phyloP scores from a whole-genome alignment of 2,797 vertebrate species.

The Eutrigla gurnardus region DNA sequence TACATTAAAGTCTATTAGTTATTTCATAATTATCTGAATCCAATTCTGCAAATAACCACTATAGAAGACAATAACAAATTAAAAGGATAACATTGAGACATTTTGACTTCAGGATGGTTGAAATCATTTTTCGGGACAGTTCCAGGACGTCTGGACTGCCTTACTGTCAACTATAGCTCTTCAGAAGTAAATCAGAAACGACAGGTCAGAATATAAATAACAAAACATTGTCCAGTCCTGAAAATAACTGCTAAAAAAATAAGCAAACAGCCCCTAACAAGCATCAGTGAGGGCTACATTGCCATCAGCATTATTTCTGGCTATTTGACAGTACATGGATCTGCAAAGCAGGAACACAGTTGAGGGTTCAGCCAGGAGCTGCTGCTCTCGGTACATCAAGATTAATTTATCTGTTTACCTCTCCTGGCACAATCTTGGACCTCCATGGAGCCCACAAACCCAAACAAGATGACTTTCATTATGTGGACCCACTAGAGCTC shows the following conservation, averaged over 20 bases:
- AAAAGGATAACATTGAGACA: no score
- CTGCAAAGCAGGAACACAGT: conserved; percentile 61
- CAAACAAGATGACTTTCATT: conserved; percentile 65
- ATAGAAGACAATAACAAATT: no score
- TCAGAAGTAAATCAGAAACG: no score
- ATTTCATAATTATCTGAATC: no score
- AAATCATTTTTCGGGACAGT: no score
- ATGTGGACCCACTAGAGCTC: conserved; percentile 23
- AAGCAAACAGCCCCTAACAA: neutral
- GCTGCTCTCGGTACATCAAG: conserved; percentile 64
- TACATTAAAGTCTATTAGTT: no score
- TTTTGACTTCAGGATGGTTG: no score
- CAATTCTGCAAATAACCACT: no score
- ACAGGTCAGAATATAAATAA: neutral
- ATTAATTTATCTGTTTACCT: conserved; percentile 65
- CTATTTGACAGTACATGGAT: conserved; percentile 36
- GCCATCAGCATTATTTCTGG: conserved; percentile 53
- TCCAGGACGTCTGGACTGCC: no score
- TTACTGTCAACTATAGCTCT: no score
- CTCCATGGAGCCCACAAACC: conserved; percentile 60
- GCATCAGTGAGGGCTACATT: conserved; percentile 34
- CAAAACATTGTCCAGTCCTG: neutral
- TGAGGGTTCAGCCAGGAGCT: conserved; percentile 76
- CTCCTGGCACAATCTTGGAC: conserved; percentile 56
- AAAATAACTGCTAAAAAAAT: neutral